Evolutionary conservation across 2,888 invertebrate genomes (phyloP).

Genomic region (Heliconius ismenius): DNA sequence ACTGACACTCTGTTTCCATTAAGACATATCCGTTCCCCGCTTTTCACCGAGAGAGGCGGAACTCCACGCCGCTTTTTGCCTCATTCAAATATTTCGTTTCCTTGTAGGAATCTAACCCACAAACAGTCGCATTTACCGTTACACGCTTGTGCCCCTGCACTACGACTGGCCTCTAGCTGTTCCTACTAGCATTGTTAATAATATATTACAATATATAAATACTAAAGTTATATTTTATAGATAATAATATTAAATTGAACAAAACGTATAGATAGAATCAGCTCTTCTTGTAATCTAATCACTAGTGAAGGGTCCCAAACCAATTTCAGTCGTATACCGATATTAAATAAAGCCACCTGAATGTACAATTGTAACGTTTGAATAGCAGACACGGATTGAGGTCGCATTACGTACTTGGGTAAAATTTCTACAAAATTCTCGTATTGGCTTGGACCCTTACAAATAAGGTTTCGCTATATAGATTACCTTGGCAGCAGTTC

Average conservation of each 20-base stretch:
- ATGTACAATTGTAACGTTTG: conserved; percentile 41
- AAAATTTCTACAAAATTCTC: conserved; percentile 35
- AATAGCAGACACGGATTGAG: conserved; percentile 38
- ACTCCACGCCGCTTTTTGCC: neutral
- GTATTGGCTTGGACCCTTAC: conserved; percentile 29
- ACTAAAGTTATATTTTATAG: neutral
- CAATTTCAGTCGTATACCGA: conserved; percentile 45
- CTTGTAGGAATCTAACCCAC: neutral
- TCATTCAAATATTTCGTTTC: no score
- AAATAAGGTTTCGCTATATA: conserved; percentile 23
- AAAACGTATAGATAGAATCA: conserved; percentile 10
- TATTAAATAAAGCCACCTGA: conserved; percentile 46
- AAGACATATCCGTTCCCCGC: no score
- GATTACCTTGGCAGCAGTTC: neutral
- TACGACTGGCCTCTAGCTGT: neutral
- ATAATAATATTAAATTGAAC: neutral
- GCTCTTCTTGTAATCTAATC: conserved; percentile 36
- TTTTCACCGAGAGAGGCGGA: neutral
- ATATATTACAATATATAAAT: neutral
- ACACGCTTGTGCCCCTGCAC: neutral
- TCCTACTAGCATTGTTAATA: neutral
- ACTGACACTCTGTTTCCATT: no score
- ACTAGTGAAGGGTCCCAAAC: conserved; percentile 35
- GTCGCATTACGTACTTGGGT: conserved; percentile 37
- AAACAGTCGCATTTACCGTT: neutral